Conservation (phyloP, 2,797 vertebrate genomes). For the Spinus olivaceus region DNA sequence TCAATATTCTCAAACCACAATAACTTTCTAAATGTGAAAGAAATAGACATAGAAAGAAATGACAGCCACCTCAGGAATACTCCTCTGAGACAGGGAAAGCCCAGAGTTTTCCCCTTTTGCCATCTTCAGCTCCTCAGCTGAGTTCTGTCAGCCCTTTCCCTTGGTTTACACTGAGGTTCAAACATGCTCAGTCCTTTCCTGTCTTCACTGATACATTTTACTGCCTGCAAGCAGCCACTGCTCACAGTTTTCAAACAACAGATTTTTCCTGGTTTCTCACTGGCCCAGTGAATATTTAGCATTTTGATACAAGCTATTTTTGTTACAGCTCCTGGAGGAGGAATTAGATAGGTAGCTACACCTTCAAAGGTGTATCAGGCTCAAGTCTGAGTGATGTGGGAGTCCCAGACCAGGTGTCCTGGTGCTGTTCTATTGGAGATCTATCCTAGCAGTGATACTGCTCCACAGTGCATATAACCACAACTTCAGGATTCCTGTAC, state of each 20-base stretch:
- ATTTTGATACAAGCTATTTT: neutral
- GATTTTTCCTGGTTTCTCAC: neutral
- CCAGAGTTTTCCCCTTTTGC: neutral
- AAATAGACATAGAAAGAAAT: neutral
- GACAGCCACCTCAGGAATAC: neutral
- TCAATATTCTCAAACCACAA: neutral
- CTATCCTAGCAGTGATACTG: neutral
- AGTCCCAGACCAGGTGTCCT: neutral
- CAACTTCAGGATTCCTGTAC: neutral
- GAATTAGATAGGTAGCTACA: neutral
- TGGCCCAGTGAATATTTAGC: neutral
- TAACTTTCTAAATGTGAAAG: neutral
- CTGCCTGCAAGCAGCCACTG: neutral
- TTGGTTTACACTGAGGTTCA: neutral
- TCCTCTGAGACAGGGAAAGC: neutral
- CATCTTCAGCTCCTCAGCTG: neutral
- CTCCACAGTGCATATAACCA: neutral
- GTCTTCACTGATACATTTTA: neutral
- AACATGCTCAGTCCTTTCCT: neutral
- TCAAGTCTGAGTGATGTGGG: neutral
- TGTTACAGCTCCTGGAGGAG: neutral
- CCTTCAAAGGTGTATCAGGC: neutral
- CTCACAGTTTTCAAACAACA: neutral
- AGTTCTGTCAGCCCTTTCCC: neutral
- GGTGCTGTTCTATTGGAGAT: fast-evolving